These are phyloP conservation scores for Siphlonurus alternatus DNA, from an alignment of 2,888 invertebrate genomes.

Conservation along the genomic window DNA sequence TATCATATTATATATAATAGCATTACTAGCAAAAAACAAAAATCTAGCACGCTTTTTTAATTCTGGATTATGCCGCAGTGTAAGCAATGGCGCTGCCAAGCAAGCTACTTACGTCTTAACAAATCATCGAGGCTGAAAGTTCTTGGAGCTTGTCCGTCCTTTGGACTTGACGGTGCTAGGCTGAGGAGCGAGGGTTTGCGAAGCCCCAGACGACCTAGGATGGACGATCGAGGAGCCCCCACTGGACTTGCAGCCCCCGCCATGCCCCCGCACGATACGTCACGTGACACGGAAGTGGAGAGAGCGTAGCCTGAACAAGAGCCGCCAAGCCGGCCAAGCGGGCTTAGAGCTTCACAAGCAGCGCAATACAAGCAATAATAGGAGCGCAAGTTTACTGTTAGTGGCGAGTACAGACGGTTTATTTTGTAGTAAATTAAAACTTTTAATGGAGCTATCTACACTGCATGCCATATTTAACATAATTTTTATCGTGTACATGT, in stretches of 20 bases:
- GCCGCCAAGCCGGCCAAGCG: too few relatives aligned
- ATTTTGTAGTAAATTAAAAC: too few relatives aligned
- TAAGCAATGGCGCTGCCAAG: not conserved
- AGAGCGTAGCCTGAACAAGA: not conserved
- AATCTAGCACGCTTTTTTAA: not conserved
- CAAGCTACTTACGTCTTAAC: constrained; percentile 55
- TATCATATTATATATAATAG: too few relatives aligned
- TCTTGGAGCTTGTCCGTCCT: constrained; percentile 39
- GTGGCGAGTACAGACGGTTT: too few relatives aligned
- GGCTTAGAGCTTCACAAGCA: too few relatives aligned
- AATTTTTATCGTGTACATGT: too few relatives aligned
- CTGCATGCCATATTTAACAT: too few relatives aligned
- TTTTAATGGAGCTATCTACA: too few relatives aligned
- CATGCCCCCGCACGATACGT: not conserved
- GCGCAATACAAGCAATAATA: too few relatives aligned
- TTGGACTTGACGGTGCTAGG: constrained; percentile 32
- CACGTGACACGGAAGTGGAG: not conserved
- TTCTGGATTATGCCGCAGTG: not conserved
- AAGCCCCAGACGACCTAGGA: constrained; percentile 71
- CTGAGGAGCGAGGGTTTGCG: constrained; percentile 75
- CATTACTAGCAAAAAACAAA: too few relatives aligned
- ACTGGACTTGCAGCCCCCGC: not conserved
- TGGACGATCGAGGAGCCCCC: constrained; percentile 36
- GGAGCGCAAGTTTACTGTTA: too few relatives aligned
- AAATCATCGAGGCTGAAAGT: constrained; percentile 81